Percentiles rank a stretch among this genome's conserved stretches.
These are phyloP conservation scores for Masnerella sp. DNA, from an alignment of 2,888 invertebrate genomes.

Conservation along the genomic window DNA sequence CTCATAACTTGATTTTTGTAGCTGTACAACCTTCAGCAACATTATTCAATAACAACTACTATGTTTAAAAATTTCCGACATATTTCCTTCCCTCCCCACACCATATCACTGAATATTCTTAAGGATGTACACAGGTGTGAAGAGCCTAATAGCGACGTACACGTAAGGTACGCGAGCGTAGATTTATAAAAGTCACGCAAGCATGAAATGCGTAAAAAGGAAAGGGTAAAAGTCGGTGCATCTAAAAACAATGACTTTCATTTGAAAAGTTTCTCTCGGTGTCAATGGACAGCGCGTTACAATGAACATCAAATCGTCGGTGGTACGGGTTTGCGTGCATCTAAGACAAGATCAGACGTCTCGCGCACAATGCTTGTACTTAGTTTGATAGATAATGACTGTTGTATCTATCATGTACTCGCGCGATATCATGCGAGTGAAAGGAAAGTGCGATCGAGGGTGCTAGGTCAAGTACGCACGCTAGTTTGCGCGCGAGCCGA, in stretches of 20 bases:
- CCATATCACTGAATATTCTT: too few relatives aligned
- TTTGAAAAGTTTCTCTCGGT: slow-evolving; percentile 57
- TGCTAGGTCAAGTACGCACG: slow-evolving; percentile 64
- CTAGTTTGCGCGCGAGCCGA: slow-evolving; percentile 31
- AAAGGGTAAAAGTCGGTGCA: slow-evolving; percentile 51
- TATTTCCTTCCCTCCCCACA: too few relatives aligned
- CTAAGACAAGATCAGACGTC: slow-evolving; percentile 23
- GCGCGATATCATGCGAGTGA: slow-evolving; percentile 59
- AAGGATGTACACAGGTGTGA: too few relatives aligned
- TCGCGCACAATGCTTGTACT: slow-evolving; percentile 15
- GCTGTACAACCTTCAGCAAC: too few relatives aligned
- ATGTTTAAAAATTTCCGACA: too few relatives aligned
- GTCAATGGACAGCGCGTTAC: slow-evolving; percentile 54
- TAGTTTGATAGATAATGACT: slow-evolving; percentile 27
- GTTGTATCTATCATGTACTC: slow-evolving; percentile 16
- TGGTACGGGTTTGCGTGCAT: slow-evolving; percentile 30
- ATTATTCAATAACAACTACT: too few relatives aligned
- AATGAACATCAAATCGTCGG: slow-evolving; percentile 44
- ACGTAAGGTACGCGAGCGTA: slow-evolving; percentile 6
- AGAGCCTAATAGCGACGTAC: too few relatives aligned
- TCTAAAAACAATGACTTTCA: slow-evolving; percentile 60
- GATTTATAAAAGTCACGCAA: slow-evolving; percentile 48
- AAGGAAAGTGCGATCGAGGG: slow-evolving; percentile 61
- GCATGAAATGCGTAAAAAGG: slow-evolving; percentile 51
- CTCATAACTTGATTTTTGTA: too few relatives aligned